phyloP scores from a whole-genome alignment of 2,888 invertebrate genomes.

The Leptothorax acervorum region DNA sequence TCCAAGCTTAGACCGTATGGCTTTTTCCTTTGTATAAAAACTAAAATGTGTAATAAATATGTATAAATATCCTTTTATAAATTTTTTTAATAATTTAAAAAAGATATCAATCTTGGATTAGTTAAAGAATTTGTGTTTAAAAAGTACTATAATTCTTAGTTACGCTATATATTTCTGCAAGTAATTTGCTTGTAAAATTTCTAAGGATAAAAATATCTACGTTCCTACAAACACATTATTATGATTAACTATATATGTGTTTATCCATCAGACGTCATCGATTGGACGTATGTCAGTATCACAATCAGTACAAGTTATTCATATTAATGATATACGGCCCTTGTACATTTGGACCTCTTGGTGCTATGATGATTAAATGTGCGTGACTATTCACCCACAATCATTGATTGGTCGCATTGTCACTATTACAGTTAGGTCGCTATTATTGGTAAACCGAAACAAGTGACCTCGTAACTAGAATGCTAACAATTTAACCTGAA shows the following conservation, averaged over 20 bases:
- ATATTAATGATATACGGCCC: conserved; percentile 36
- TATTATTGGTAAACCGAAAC: conserved; percentile 13
- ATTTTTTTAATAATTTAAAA: not conserved
- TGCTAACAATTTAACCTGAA: not conserved
- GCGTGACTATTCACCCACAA: conserved; percentile 4
- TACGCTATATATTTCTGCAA: not conserved
- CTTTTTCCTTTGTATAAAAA: too few relatives aligned
- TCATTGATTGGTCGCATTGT: conserved; percentile 13
- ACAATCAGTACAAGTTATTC: conserved; percentile 18
- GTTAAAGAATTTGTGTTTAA: not conserved
- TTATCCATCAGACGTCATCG: conserved; percentile 11
- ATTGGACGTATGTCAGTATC: conserved; percentile 13
- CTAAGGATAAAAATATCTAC: not conserved
- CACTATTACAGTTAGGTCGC: conserved; percentile 14
- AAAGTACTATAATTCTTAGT: not conserved
- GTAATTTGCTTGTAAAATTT: not conserved
- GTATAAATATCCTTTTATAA: not conserved
- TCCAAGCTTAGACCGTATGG: too few relatives aligned
- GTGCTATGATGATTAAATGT: conserved; percentile 23
- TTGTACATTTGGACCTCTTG: not conserved
- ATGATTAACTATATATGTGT: conserved; percentile 3
- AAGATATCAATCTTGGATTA: not conserved
- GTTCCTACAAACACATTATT: not conserved
- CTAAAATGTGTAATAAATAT: not conserved
- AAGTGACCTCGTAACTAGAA: conserved; percentile 15